Base-by-base conservation (phyloP, 2,113 vertebrate genomes). In the Morphnarchus princeps region DNA sequence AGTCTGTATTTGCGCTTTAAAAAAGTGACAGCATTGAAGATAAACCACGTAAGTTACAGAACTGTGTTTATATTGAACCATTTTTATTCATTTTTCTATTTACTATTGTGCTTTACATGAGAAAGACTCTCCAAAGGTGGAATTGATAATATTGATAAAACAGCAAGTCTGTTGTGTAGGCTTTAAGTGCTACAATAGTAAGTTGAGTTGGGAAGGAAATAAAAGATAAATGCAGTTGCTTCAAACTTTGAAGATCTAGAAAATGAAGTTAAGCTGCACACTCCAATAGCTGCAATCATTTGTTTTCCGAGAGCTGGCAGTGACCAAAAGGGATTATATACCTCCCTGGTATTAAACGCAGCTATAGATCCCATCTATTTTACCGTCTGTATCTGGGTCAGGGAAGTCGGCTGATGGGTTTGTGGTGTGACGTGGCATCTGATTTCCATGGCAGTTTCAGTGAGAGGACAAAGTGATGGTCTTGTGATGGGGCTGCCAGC, bases 81-180 rank as follows among this genome's bases (percentile, higher is more conserved):
- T 80, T 95, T 76, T 47, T 69, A 31, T 96, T 94, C 32, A 14
- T 36, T 92, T 93, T 93, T 89, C 45, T 85, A 4, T 91, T 95
- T 93, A 77, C 83, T 87, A 14, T 73, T 95, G 49, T 73, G 70
- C 66, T 90, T 92, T 76, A 47, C 42, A 77, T 45, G 52, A 92
- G 42, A 92, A 38, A 82, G 54, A 65, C 66, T 96, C 40, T 54
- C 80, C 62, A 82, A 94, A 85, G 52, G 55, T 84, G 77, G 58
- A 85, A 82, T 77, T 87, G 73, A 66, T 95, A 95, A 92, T 95
- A 89, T 19, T 89, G 80, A 82, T 91, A 79, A 89, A 94, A 87
- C 61, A 74, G 61, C 61, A 80, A 85, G 67, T 92, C 76, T 95
- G 25, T 65, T 96, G 87, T 95, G 90, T 96, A 93, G 91, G 87